These are phyloP conservation scores for Laterallus jamaicensis DNA, from an alignment of 2,113 vertebrate species.

Conservation along the genomic window DNA sequence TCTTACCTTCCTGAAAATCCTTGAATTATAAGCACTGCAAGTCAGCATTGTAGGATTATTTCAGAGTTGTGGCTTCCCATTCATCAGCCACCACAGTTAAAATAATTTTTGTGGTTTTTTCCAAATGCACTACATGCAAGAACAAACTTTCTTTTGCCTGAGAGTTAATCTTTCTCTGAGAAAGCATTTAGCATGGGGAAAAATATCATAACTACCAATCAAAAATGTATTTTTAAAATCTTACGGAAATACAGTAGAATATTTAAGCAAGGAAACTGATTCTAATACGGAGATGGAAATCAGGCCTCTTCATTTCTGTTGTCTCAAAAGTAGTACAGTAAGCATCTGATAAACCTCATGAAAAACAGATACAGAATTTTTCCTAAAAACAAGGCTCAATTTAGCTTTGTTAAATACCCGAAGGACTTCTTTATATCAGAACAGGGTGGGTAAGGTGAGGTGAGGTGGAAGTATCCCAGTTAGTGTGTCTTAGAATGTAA, in stretches of 20 bases:
- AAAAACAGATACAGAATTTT: background rate
- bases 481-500: background rate
- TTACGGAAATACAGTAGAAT: background rate
- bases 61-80: background rate
- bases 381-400: background rate
- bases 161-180: background rate
- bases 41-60: background rate
- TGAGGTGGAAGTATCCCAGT: rapidly evolving
- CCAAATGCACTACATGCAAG: background rate
- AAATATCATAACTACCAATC: background rate
- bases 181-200: background rate
- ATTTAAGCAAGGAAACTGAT: background rate
- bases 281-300: background rate
- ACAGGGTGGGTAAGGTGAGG: background rate
- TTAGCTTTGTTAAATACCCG: background rate
- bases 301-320: background rate
- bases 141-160: background rate
- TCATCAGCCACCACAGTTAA: background rate
- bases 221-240: background rate
- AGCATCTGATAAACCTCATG: background rate
- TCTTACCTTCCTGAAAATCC: background rate
- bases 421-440: background rate
- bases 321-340: background rate
- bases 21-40: background rate
- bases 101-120: background rate